Percentiles rank a stretch among this genome's conserved stretches.
Conservation (phyloP, 2,888 invertebrate genomes). For the Cryptocephalus primarius region DNA sequence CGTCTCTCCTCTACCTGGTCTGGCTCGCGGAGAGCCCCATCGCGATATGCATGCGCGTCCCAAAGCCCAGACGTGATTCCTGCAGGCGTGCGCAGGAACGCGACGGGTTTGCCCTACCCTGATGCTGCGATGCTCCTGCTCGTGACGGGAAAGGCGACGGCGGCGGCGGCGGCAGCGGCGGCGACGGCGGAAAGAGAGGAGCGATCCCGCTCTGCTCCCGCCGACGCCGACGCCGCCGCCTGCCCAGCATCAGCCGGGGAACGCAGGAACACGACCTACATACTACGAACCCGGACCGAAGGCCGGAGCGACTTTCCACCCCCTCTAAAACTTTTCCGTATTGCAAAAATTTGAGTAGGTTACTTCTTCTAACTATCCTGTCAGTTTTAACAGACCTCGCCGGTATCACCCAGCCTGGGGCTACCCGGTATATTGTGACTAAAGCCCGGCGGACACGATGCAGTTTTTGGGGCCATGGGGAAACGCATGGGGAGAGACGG, state of each 20-base stretch:
- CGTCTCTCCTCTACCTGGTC: constrained; percentile 19
- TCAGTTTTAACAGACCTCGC: no score
- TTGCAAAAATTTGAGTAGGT: no score
- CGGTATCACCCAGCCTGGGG: no score
- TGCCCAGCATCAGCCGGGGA: constrained; percentile 1
- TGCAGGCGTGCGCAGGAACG: constrained; percentile 6
- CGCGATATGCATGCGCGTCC: constrained; percentile 29
- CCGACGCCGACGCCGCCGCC: background rate
- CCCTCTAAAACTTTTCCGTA: no score
- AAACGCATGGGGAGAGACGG: no score
- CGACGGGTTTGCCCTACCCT: constrained; percentile 22
- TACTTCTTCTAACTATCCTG: no score
- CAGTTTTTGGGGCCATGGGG: no score
- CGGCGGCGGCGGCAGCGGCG: constrained; percentile 3
- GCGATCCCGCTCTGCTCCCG: no score
- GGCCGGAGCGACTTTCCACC: background rate
- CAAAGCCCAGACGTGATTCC: constrained; percentile 22
- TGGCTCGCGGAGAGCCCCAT: constrained; percentile 31
- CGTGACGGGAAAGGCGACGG: constrained; percentile 16
- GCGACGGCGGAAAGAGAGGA: constrained; percentile 2
- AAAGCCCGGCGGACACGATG: no score
- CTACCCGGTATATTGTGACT: no score
- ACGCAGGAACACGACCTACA: background rate
- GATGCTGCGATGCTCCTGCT: constrained; percentile 22
- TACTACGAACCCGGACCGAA: background rate